Conservation (phyloP, 1,140 invertebrate genomes). For the Aculops lycopersici region DNA sequence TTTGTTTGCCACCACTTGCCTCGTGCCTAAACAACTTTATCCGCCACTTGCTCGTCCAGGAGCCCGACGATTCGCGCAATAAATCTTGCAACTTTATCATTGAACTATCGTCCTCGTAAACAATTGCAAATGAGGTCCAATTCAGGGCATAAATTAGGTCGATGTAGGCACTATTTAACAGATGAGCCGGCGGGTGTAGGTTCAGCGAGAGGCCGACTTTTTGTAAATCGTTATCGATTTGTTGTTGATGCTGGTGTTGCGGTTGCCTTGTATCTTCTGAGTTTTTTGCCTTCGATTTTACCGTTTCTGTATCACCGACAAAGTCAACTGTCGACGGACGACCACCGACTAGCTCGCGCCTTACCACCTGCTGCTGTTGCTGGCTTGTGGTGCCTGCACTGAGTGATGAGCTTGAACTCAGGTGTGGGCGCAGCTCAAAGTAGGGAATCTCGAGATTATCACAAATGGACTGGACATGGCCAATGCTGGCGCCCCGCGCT, state of each 20-base stretch:
- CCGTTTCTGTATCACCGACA: too few species aligned
- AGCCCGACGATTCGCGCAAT: slow-evolving; percentile 24
- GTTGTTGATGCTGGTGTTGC: too few species aligned
- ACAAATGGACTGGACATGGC: slow-evolving; percentile 75
- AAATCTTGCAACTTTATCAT: slow-evolving; percentile 57
- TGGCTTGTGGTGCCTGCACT: too few species aligned
- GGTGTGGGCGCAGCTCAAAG: slow-evolving; percentile 65
- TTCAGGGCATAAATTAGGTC: slow-evolving; percentile 53
- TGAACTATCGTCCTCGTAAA: slow-evolving; percentile 76
- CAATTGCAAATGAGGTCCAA: slow-evolving; percentile 73
- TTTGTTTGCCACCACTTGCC: neutral
- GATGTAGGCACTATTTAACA: slow-evolving; percentile 43
- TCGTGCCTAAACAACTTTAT: neutral
- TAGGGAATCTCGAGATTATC: slow-evolving; percentile 82
- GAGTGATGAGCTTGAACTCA: too few species aligned
- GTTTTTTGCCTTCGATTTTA: too few species aligned
- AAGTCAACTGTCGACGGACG: too few species aligned
- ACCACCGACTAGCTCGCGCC: too few species aligned
- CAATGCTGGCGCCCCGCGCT: slow-evolving; percentile 47
- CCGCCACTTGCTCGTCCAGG: neutral
- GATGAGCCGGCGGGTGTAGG: slow-evolving; percentile 60
- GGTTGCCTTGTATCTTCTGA: too few species aligned
- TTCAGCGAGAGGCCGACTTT: slow-evolving; percentile 65
- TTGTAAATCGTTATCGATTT: slow-evolving; percentile 39
- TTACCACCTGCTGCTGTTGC: too few species aligned